Percentiles rank a stretch among this genome's conserved stretches.
Conservation (phyloP, 2,113 vertebrate species). For the Chloropsis cyanopogon region DNA sequence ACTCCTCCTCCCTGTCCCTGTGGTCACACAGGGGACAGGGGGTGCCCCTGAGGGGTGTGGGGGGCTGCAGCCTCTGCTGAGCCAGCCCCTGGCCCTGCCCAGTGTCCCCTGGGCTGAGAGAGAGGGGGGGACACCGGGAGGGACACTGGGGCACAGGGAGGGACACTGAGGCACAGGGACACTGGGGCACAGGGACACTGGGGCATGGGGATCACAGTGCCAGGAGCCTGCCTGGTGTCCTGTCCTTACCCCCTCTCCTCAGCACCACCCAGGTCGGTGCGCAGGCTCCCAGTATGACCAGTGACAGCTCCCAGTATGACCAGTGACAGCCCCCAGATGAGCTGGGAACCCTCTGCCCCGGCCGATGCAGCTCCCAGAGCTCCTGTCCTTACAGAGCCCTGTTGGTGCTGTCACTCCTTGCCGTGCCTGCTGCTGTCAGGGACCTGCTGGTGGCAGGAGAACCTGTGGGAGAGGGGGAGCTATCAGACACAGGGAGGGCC, state of each 20-base stretch:
- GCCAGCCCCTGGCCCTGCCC: not conserved
- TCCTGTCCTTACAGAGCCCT: rapidly evolving
- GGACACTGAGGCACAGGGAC: not conserved
- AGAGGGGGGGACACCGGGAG: not conserved
- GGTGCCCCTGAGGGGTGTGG: rapidly evolving
- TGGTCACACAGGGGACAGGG: not conserved
- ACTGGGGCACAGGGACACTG: not conserved
- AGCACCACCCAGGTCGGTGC: not conserved
- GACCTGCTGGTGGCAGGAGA: not conserved
- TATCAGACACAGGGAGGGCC: not conserved
- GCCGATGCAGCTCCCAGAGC: not conserved
- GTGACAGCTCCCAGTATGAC: not conserved
- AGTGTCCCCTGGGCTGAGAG: not conserved
- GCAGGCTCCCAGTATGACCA: no score
- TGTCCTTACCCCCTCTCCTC: not conserved
- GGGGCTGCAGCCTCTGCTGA: not conserved
- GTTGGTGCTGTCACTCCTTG: not conserved
- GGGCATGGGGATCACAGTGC: not conserved
- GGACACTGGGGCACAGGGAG: not conserved
- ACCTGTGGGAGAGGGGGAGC: not conserved
- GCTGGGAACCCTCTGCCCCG: not conserved
- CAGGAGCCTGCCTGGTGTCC: not conserved
- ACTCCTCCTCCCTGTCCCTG: rapidly evolving
- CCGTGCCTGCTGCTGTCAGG: not conserved
- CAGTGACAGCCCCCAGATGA: not conserved